A percentile compares a stretch with the other conserved stretches of the same genome.
Evolutionary conservation across 1,140 invertebrate genomes (phyloP).

Genomic region (Archivesica marissinica): DNA sequence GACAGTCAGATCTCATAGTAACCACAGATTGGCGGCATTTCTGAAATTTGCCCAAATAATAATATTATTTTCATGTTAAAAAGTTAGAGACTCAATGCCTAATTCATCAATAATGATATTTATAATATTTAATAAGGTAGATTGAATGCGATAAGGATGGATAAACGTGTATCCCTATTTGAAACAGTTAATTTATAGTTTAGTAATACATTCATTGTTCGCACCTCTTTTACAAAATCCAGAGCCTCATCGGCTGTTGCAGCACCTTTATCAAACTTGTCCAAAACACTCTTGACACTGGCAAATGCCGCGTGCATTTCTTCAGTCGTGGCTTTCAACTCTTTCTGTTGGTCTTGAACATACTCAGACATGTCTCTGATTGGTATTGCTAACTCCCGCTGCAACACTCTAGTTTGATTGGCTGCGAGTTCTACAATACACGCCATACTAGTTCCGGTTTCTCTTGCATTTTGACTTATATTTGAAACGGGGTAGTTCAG

Average conservation of each 20-base stretch:
- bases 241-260: not conserved
- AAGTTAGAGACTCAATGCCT: too few species aligned
- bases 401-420: slow-evolving; percentile 28
- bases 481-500: slow-evolving; percentile 22
- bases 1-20: not conserved
- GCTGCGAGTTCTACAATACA: slow-evolving; percentile 50
- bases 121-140: too few species aligned
- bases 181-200: too few species aligned
- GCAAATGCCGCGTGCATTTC: not conserved
- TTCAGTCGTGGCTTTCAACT: not conserved
- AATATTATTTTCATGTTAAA: too few species aligned
- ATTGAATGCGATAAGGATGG: too few species aligned
- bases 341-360: slow-evolving; percentile 18
- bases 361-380: slow-evolving; percentile 15
- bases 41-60: not conserved
- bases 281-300: not conserved
- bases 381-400: slow-evolving; percentile 5
- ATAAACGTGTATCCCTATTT: too few species aligned
- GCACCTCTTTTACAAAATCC: slow-evolving; percentile 19
- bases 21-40: not conserved
- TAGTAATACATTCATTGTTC: too few species aligned
- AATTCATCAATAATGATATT: too few species aligned
- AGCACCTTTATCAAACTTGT: not conserved
- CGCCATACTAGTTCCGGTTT: slow-evolving; percentile 46
- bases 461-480: slow-evolving; percentile 30